These are phyloP conservation scores for Apodemus sylvaticus DNA, from an alignment of 2,113 vertebrate species.

Conservation along the genomic window DNA sequence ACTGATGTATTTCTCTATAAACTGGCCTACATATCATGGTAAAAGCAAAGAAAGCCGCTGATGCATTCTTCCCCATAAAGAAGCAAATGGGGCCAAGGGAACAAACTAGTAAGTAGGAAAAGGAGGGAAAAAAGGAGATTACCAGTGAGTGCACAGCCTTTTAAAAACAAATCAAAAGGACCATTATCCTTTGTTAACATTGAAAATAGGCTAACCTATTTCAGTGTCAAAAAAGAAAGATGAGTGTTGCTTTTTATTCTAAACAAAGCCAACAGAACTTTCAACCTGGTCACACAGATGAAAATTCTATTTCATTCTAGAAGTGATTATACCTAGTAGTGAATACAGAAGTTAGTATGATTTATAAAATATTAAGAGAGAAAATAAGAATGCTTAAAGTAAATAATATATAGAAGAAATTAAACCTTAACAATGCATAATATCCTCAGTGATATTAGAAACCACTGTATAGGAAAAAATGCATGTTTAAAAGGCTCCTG, in stretches of 20 bases:
- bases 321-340: slow-evolving; percentile 27
- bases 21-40: slow-evolving; percentile 56
- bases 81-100: slow-evolving; percentile 47
- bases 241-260: slow-evolving; percentile 21
- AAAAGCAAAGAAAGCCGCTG: slow-evolving; percentile 59
- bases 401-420: slow-evolving; percentile 45
- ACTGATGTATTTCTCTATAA: slow-evolving; percentile 70
- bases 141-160: slow-evolving; percentile 43
- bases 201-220: slow-evolving; percentile 59
- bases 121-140: slow-evolving; percentile 64
- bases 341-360: slow-evolving; percentile 1
- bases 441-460: slow-evolving; percentile 31
- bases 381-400: slow-evolving; percentile 61
- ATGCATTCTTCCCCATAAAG: slow-evolving; percentile 69
- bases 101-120: slow-evolving; percentile 58
- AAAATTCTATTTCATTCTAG: slow-evolving; percentile 35
- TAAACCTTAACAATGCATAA: not conserved
- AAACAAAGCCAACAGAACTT: slow-evolving; percentile 60
- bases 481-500: not conserved
- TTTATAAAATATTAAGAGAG: slow-evolving; percentile 28
- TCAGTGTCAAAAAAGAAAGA: slow-evolving; percentile 55
- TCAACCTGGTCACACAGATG: slow-evolving; percentile 4
- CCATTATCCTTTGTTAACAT: slow-evolving; percentile 59
- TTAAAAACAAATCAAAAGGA: slow-evolving; percentile 71
- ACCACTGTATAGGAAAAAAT: slow-evolving; percentile 29